These are phyloP conservation scores for Vombatus ursinus DNA, from an alignment of 2,113 vertebrate genomes.

Conservation along the genomic window DNA sequence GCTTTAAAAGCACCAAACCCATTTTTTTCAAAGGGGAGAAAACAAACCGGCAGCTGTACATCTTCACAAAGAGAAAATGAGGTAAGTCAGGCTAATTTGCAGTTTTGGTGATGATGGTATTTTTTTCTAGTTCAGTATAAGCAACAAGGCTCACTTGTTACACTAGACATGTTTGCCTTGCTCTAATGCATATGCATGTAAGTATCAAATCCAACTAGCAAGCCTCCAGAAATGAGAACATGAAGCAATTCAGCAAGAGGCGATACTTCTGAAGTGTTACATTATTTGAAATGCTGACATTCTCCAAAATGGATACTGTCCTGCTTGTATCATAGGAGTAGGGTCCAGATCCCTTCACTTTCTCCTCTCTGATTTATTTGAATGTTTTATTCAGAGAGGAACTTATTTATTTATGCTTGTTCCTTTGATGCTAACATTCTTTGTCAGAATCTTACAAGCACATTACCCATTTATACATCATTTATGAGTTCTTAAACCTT, in stretches of 20 bases:
- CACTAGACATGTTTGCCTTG: slow-evolving; percentile 17
- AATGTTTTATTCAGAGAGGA: slow-evolving; percentile 77
- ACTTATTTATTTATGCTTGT: slow-evolving; percentile 78
- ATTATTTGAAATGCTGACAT: slow-evolving; percentile 31
- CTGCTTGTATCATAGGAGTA: slow-evolving; percentile 55
- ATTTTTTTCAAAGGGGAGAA: slow-evolving; percentile 40
- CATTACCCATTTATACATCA: slow-evolving; percentile 66
- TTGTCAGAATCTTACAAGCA: slow-evolving; percentile 70
- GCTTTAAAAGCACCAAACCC: slow-evolving; percentile 54
- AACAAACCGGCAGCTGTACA: slow-evolving; percentile 32
- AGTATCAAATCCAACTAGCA: slow-evolving; percentile 43
- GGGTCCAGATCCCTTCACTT: slow-evolving; percentile 34
- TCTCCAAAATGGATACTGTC: slow-evolving; percentile 27
- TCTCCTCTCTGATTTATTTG: slow-evolving; percentile 61
- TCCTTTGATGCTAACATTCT: slow-evolving; percentile 72
- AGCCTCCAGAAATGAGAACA: slow-evolving; percentile 35
- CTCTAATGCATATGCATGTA: slow-evolving; percentile 43
- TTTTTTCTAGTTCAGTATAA: slow-evolving; percentile 51
- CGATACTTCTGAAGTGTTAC: not conserved
- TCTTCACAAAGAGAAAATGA: slow-evolving; percentile 29
- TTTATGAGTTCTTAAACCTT: slow-evolving; percentile 68
- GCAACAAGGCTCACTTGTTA: not conserved
- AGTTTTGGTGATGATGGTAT: not conserved
- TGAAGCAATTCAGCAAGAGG: not conserved
- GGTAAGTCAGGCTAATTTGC: slow-evolving; percentile 26